Evolutionary conservation across 2,888 invertebrate species (phyloP).

Genomic region (Neoascia interrupta): DNA sequence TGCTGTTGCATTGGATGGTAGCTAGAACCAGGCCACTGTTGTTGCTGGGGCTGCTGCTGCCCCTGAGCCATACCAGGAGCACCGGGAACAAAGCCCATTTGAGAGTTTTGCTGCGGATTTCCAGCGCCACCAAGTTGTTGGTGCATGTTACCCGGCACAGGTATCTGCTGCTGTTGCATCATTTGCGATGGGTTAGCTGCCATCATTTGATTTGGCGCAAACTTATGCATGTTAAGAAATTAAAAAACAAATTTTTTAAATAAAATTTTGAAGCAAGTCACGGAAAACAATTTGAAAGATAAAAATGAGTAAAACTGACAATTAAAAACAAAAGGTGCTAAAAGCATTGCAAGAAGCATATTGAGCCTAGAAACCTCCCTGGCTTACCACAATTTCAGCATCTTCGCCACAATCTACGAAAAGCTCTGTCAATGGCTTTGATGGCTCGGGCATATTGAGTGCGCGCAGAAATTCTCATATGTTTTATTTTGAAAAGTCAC

Average conservation of each 20-base stretch:
- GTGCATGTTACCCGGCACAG: constrained; percentile 75
- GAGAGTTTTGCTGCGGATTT: constrained; percentile 76
- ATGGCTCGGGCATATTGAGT: constrained; percentile 19
- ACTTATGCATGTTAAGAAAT: constrained; percentile 77
- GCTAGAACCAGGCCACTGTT: constrained; percentile 77
- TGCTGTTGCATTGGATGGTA: constrained; percentile 76
- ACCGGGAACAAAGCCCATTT: constrained; percentile 78
- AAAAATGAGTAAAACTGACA: too few species aligned
- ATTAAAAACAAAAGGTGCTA: too few species aligned
- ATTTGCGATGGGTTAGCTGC: constrained; percentile 75
- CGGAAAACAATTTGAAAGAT: too few species aligned
- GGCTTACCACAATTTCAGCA: constrained; percentile 1
- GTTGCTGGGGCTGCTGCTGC: constrained; percentile 80
- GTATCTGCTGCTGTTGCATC: constrained; percentile 78
- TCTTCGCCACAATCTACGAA: constrained; percentile 13
- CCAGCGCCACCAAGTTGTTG: constrained; percentile 76
- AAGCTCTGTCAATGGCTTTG: constrained; percentile 1
- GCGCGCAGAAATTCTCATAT: too few species aligned
- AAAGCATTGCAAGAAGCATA: too few species aligned
- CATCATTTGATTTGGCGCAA: constrained; percentile 78
- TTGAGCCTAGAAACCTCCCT: too few species aligned
- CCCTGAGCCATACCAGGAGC: constrained; percentile 79
- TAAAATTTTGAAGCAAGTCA: too few species aligned
- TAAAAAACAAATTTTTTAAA: constrained; percentile 4
- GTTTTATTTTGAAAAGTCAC: too few species aligned